These are phyloP conservation scores for Drosophila varians DNA, from an alignment of 1,140 invertebrate genomes.

Conservation along the genomic window DNA sequence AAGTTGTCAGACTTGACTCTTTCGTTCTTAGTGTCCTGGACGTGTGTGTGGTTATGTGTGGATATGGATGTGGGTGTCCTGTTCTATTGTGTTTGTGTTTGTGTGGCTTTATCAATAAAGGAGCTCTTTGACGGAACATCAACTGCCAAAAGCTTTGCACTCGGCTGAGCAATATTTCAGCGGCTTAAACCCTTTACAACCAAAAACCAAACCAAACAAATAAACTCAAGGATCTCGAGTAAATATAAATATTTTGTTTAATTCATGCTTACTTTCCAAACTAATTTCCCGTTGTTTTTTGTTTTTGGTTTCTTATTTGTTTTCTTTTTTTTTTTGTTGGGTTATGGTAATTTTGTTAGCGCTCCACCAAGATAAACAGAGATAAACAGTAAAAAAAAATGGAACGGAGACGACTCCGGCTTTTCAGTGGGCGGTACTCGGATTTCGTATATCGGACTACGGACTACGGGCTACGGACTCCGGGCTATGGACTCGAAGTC, in stretches of 20 bases:
- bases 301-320: background rate
- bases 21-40: constrained; percentile 8
- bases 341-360: background rate
- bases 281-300: constrained; percentile 4
- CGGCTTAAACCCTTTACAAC: constrained; percentile 6
- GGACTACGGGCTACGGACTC: background rate
- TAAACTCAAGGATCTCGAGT: too few species aligned
- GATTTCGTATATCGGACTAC: too few species aligned
- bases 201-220: constrained; percentile 6
- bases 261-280: constrained; percentile 25
- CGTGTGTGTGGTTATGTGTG: background rate
- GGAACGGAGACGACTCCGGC: constrained; percentile 1
- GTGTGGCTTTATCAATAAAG: constrained; percentile 74
- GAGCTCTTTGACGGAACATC: constrained; percentile 40
- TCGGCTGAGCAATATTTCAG: constrained; percentile 32
- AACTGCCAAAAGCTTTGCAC: constrained; percentile 32
- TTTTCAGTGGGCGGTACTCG: constrained; percentile 14
- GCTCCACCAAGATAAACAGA: constrained; percentile 31
- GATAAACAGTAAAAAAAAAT: constrained; percentile 7
- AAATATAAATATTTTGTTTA: constrained; percentile 7
- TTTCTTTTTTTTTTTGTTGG: background rate
- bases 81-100: constrained; percentile 9
- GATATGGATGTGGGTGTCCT: constrained; percentile 7
- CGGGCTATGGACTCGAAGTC: background rate
- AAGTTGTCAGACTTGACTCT: constrained; percentile 73